phyloP scores from a whole-genome alignment of 2,888 invertebrate genomes.

The Agrochola lychnidis region DNA sequence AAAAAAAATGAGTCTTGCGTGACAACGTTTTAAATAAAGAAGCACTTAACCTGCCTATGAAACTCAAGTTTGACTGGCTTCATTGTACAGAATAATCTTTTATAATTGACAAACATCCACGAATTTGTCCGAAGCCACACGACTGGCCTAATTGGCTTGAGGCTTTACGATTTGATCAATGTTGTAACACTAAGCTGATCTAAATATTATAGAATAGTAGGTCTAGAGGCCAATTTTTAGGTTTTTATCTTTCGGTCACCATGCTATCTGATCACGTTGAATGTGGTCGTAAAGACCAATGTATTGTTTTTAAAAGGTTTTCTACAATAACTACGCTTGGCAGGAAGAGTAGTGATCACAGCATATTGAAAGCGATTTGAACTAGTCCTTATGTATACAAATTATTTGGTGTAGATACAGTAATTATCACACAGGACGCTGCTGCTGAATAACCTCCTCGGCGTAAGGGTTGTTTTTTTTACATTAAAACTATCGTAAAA shows the following conservation, averaged over 20 bases:
- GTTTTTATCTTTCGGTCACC: neutral
- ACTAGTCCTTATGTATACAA: neutral
- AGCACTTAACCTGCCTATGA: conserved; percentile 16
- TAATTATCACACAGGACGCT: neutral
- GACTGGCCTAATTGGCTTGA: conserved; percentile 58
- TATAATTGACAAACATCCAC: conserved; percentile 54
- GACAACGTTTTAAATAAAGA: conserved; percentile 22
- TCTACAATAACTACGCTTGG: too few relatives aligned
- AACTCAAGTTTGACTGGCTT: conserved; percentile 52
- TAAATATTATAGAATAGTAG: conserved; percentile 11
- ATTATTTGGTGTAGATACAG: neutral
- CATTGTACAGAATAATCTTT: conserved; percentile 61
- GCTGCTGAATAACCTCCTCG: too few relatives aligned
- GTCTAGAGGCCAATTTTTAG: conserved; percentile 26
- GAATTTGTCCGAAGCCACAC: conserved; percentile 63
- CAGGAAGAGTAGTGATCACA: neutral
- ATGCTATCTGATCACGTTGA: neutral
- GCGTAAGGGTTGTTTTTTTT: neutral
- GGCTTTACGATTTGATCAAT: conserved; percentile 53
- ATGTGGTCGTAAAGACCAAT: neutral
- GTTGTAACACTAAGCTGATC: conserved; percentile 41
- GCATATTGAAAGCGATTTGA: neutral
- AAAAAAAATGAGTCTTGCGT: neutral
- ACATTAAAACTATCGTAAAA: neutral
- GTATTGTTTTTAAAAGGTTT: neutral